Evolutionary conservation across 2,113 vertebrate genomes (phyloP).

Genomic region (Peromyscus californicus): DNA sequence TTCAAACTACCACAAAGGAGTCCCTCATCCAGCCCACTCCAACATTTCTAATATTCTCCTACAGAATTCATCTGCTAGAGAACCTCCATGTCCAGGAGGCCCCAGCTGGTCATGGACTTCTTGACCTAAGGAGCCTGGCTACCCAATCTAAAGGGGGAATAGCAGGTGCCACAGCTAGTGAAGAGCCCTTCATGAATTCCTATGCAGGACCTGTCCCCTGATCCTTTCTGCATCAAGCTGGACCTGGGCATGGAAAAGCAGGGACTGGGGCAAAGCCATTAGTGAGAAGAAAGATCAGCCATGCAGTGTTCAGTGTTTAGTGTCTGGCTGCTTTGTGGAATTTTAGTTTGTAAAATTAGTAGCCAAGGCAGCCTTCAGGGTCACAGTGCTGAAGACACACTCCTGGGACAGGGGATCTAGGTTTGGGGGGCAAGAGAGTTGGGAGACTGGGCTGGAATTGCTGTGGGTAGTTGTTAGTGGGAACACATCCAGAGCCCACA

Average conservation of each 20-base stretch:
- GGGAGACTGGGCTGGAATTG: fast-evolving
- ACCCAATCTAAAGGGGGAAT: not conserved
- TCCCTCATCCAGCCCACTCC: not conserved
- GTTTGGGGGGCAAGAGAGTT: not conserved
- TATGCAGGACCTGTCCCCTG: not conserved
- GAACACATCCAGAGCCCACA: too few species aligned
- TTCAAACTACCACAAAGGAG: not conserved
- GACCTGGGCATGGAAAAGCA: not conserved
- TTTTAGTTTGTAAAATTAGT: not conserved
- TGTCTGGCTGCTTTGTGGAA: not conserved
- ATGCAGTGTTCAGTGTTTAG: not conserved
- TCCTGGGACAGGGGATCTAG: not conserved
- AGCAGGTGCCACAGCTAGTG: too few species aligned
- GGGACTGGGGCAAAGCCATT: not conserved
- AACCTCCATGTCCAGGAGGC: not conserved
- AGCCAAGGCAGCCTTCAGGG: not conserved
- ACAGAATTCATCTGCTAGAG: too few species aligned
- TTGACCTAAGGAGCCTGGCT: too few species aligned
- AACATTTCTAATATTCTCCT: too few species aligned
- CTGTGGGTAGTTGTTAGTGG: too few species aligned
- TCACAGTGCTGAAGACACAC: not conserved
- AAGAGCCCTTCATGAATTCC: not conserved
- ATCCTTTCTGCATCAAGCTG: not conserved
- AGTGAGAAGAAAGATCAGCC: too few species aligned
- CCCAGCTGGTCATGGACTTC: too few species aligned